These are phyloP conservation scores for Cryptoleucopteryx plumbea DNA, from an alignment of 2,113 vertebrate species.

Conservation along the genomic window DNA sequence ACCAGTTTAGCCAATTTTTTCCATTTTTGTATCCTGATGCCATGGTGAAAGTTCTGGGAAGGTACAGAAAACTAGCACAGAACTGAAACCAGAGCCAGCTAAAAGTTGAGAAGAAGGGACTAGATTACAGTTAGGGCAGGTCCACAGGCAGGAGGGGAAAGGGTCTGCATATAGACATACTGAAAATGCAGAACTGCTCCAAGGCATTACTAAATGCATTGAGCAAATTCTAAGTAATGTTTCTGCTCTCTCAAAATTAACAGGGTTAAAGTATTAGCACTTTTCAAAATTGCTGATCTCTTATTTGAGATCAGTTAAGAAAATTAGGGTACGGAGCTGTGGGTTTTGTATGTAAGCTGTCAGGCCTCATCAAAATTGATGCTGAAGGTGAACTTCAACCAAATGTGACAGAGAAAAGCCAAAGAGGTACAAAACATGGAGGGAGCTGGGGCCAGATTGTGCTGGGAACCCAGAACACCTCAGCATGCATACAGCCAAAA, in stretches of 20 bases:
- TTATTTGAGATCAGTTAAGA: background rate
- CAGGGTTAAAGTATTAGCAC: background rate
- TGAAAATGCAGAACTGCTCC: background rate
- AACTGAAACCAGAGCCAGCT: background rate
- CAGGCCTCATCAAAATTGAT: background rate
- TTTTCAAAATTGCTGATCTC: background rate
- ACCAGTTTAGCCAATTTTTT: background rate
- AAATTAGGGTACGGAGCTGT: background rate
- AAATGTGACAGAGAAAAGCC: background rate
- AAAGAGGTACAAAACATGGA: background rate
- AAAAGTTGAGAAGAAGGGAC: background rate
- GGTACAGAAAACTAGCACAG: background rate
- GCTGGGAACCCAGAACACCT: background rate
- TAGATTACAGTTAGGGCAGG: background rate
- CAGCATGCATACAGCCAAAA: fast-evolving
- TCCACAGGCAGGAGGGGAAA: background rate
- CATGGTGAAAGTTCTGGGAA: background rate
- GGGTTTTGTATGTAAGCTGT: background rate
- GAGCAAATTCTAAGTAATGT: background rate
- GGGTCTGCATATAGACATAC: background rate
- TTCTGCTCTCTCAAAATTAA: background rate
- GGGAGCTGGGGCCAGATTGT: background rate
- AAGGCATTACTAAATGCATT: background rate
- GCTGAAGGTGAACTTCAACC: background rate
- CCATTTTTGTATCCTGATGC: background rate